Conservation (phyloP, 37 sponge, comb jelly and placozoan genomes). For the Spongilla lacustris region DNA sequence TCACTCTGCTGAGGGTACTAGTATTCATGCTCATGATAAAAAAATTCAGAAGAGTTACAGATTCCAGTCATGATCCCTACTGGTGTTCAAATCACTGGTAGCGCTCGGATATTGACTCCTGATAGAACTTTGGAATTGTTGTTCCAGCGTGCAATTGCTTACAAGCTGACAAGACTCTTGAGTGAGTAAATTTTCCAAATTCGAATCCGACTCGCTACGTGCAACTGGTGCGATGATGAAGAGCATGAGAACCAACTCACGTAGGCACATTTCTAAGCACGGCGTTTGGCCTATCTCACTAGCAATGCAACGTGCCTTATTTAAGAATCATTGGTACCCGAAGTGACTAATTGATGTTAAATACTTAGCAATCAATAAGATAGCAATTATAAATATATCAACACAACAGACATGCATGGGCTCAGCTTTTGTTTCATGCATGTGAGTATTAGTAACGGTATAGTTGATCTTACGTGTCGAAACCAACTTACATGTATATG, state of each 20-base stretch:
- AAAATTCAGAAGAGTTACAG: too few relatives aligned
- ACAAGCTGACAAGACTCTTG: neutral
- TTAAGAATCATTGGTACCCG: too few relatives aligned
- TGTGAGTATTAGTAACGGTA: too few relatives aligned
- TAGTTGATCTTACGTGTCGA: too few relatives aligned
- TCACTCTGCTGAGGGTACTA: neutral
- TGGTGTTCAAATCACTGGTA: neutral
- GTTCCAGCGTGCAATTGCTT: neutral
- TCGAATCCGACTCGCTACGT: neutral
- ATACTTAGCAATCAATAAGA: too few relatives aligned
- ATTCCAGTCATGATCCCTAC: neutral
- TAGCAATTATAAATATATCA: too few relatives aligned
- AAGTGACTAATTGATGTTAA: too few relatives aligned
- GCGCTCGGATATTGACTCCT: neutral
- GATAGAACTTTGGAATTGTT: neutral
- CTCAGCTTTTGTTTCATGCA: too few relatives aligned
- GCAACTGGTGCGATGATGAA: neutral
- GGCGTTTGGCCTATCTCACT: too few relatives aligned
- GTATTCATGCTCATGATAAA: neutral
- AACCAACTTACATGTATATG: too few relatives aligned
- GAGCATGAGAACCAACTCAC: neutral
- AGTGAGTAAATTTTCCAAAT: neutral
- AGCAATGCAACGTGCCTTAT: too few relatives aligned
- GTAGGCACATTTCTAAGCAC: neutral
- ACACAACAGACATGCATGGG: too few relatives aligned